phyloP scores from a whole-genome alignment of 2,888 invertebrate species.

The Linnaemya tessellans region DNA sequence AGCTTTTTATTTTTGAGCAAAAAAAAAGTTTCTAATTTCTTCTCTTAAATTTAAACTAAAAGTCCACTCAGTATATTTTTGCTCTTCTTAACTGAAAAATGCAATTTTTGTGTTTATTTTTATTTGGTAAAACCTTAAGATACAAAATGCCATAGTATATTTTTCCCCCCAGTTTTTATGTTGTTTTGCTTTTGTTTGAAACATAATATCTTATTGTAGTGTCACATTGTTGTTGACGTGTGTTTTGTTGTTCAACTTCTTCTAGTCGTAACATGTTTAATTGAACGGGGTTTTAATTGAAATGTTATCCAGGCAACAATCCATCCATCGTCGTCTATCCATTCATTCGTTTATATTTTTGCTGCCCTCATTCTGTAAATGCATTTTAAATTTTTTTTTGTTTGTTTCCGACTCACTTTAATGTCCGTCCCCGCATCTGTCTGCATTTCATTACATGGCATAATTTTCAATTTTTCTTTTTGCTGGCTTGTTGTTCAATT shows the following conservation, averaged over 20 bases:
- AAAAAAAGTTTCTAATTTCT: neutral
- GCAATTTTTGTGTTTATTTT: neutral
- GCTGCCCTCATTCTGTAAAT: constrained; percentile 40
- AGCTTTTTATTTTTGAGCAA: neutral
- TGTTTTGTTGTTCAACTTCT: constrained; percentile 5
- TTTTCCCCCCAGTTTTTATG: neutral
- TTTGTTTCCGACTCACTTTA: neutral
- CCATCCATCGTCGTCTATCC: constrained; percentile 41
- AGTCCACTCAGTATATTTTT: neutral
- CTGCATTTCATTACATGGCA: constrained; percentile 69
- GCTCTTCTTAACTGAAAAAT: neutral
- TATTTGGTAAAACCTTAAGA: neutral
- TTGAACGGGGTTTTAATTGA: constrained; percentile 69
- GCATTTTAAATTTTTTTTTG: neutral
- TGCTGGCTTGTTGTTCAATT: constrained; percentile 21
- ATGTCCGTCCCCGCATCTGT: constrained; percentile 39
- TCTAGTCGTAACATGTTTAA: constrained; percentile 53
- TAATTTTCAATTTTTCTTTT: constrained; percentile 52
- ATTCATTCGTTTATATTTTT: constrained; percentile 46
- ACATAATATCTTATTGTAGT: constrained; percentile 24
- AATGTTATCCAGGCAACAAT: constrained; percentile 67
- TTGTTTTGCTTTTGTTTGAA: neutral
- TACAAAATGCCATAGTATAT: neutral
- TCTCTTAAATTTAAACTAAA: neutral
- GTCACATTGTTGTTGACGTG: constrained; percentile 27